Conservation (phyloP, 2,797 vertebrate genomes). For the Rhodeus uyekii region DNA sequence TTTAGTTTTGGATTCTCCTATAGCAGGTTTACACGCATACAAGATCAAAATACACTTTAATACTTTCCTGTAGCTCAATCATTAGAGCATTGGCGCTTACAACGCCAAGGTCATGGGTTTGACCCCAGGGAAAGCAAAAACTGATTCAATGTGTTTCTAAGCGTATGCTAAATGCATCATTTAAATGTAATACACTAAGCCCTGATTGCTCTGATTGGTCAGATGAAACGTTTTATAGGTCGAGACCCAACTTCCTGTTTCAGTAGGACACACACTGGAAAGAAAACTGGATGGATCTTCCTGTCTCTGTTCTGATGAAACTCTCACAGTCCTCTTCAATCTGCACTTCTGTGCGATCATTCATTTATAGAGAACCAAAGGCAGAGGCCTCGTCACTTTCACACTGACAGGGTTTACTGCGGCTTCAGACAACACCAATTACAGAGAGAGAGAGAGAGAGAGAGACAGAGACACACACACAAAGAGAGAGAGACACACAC, state of each 20-base stretch:
- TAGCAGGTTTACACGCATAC: neutral
- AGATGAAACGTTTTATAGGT: neutral
- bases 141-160: no score
- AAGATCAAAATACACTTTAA: neutral
- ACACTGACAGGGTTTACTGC: constrained; percentile 42
- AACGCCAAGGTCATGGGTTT: no score
- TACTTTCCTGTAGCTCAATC: no score
- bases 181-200: no score
- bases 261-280: neutral
- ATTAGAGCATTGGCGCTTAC: no score
- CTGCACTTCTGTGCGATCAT: neutral
- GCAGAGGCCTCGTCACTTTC: constrained; percentile 50
- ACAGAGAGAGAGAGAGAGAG: neutral
- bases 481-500: no score
- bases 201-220: no score
- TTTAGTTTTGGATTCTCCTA: neutral
- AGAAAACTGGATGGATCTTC: no score
- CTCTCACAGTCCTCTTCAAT: neutral
- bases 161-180: no score
- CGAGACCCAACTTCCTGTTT: neutral
- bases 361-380: neutral
- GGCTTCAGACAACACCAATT: constrained; percentile 28
- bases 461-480: no score
- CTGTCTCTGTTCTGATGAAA: neutral
- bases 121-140: no score